phyloP scores from a whole-genome alignment of 2,888 invertebrate species.

The Eumerus sabulonum region DNA sequence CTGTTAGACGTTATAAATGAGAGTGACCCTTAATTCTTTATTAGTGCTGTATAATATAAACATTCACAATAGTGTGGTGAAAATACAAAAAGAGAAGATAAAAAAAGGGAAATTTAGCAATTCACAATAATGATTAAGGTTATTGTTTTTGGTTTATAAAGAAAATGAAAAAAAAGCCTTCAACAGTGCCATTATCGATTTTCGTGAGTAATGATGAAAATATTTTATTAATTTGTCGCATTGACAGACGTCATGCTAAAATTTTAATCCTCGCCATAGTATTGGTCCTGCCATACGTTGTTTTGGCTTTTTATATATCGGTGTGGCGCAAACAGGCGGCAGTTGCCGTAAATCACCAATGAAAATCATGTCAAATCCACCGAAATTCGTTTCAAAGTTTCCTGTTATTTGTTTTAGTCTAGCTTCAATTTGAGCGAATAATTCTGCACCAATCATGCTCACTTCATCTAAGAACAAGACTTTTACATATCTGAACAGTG shows the following conservation, averaged over 20 bases:
- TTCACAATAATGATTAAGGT: no score
- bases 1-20: no score
- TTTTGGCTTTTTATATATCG: constrained; percentile 71
- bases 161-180: no score
- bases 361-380: constrained; percentile 74
- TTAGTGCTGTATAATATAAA: no score
- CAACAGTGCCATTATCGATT: constrained; percentile 56
- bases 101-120: no score
- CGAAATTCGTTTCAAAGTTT: constrained; percentile 72
- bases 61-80: no score
- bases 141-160: no score
- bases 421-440: constrained; percentile 71
- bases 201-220: constrained; percentile 71
- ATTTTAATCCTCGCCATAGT: constrained; percentile 72
- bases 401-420: constrained; percentile 74
- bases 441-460: constrained; percentile 74
- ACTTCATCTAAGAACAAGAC: constrained; percentile 75
- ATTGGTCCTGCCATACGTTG: constrained; percentile 63
- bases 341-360: constrained; percentile 75
- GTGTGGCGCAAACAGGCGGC: constrained; percentile 73
- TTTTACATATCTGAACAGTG: constrained; percentile 67
- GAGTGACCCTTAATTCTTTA: no score
- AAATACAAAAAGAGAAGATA: no score
- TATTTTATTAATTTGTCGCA: constrained; percentile 71
- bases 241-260: constrained; percentile 71